Evolutionary conservation across 2,113 vertebrate genomes (phyloP).

Genomic region (Rhea pennata): DNA sequence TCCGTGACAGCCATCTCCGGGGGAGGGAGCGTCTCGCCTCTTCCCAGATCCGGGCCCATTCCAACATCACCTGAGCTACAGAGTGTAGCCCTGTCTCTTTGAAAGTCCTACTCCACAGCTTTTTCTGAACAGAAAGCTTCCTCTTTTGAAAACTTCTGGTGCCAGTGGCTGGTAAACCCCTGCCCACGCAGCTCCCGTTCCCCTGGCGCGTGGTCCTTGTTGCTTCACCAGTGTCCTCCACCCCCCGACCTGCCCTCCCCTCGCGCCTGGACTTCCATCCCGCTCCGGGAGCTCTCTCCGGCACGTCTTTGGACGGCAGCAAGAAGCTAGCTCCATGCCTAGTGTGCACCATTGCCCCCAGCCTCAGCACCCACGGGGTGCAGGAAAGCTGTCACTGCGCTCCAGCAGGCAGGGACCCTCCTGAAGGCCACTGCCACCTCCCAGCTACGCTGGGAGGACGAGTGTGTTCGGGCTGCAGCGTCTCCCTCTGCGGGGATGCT

Average conservation of each 20-base stretch:
- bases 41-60: background rate
- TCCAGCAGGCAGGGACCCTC: background rate
- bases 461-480: background rate
- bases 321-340: accelerated
- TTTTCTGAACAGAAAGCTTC: too few species aligned
- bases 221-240: background rate
- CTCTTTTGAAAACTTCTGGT: background rate
- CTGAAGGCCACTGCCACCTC: background rate
- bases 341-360: background rate
- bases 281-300: background rate
- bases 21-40: background rate
- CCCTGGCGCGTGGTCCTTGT: too few species aligned
- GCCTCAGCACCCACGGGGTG: background rate
- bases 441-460: background rate
- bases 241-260: background rate
- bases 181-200: background rate
- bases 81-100: too few species aligned
- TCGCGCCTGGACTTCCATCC: background rate
- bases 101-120: background rate
- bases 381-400: background rate
- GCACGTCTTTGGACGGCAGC: background rate
- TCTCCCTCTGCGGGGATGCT: accelerated
- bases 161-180: too few species aligned
- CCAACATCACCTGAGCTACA: background rate
- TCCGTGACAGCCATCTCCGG: too few species aligned